phyloP scores from a whole-genome alignment of 2,888 invertebrate species.

The Axea sp. region DNA sequence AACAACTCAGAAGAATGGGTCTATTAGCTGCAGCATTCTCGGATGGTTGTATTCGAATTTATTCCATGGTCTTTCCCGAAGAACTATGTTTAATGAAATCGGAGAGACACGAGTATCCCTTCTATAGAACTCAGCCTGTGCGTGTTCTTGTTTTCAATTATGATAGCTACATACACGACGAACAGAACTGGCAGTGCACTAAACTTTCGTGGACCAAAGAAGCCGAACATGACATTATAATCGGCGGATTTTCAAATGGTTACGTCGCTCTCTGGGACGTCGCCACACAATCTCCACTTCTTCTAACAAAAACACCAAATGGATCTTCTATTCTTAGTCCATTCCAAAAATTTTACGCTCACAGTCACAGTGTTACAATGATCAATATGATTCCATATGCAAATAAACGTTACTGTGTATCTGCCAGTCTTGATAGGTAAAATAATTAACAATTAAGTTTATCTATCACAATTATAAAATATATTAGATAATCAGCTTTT shows the following conservation, averaged over 20 bases:
- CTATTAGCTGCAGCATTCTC: slow-evolving; percentile 86
- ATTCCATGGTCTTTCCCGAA: slow-evolving; percentile 82
- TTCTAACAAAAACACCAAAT: slow-evolving; percentile 78
- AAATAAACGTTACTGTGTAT: slow-evolving; percentile 84
- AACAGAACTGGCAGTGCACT: slow-evolving; percentile 74
- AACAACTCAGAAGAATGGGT: slow-evolving; percentile 81
- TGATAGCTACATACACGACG: slow-evolving; percentile 64
- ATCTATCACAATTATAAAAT: too few relatives aligned
- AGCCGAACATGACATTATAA: slow-evolving; percentile 79
- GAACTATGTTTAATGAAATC: slow-evolving; percentile 74
- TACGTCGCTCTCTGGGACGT: slow-evolving; percentile 84
- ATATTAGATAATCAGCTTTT: too few relatives aligned
- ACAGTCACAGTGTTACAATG: slow-evolving; percentile 81
- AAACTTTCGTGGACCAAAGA: slow-evolving; percentile 75
- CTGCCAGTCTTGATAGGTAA: slow-evolving; percentile 84
- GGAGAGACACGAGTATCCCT: slow-evolving; percentile 65
- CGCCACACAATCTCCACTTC: slow-evolving; percentile 80
- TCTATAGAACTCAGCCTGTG: slow-evolving; percentile 77
- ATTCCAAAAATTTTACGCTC: slow-evolving; percentile 82
- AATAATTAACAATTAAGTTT: not conserved
- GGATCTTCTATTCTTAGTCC: slow-evolving; percentile 81
- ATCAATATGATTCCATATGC: slow-evolving; percentile 80
- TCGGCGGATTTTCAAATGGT: slow-evolving; percentile 86
- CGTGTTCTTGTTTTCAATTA: slow-evolving; percentile 72
- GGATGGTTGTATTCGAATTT: slow-evolving; percentile 83